Percentiles rank a stretch among this genome's conserved stretches.
Evolutionary conservation across 2,113 vertebrate genomes (phyloP).

Genomic region (Pachycephala philippinensis): DNA sequence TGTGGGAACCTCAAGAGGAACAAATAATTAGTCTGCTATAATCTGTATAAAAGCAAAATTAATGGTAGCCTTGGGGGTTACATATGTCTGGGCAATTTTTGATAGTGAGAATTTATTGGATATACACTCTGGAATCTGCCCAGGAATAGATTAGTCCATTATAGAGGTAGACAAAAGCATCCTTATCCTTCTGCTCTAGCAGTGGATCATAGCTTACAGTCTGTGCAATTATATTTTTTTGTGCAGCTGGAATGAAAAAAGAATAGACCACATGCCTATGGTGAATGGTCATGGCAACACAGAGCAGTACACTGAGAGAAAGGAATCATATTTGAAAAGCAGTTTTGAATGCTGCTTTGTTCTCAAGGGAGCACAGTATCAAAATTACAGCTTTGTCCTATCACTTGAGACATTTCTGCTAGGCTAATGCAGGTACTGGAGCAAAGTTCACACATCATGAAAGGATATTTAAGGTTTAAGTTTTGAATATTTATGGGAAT

Average conservation of each 20-base stretch:
- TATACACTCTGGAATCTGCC: not conserved
- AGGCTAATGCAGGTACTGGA: not conserved
- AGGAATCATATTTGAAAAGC: not conserved
- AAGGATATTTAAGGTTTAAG: not conserved
- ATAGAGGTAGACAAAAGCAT: not conserved
- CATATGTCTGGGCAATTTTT: not conserved
- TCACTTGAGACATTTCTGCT: not conserved
- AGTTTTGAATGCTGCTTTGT: not conserved
- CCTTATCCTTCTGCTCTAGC: not conserved
- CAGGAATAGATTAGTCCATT: conserved; percentile 15
- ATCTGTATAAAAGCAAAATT: conserved; percentile 16
- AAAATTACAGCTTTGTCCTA: not conserved
- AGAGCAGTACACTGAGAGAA: not conserved
- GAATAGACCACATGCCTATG: not conserved
- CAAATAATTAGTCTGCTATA: conserved; percentile 11
- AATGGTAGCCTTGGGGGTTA: not conserved
- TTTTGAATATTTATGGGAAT: not conserved
- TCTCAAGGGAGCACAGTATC: not conserved
- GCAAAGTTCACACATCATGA: not conserved
- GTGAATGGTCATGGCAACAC: not conserved
- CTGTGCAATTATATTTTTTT: not conserved
- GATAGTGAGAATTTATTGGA: not conserved
- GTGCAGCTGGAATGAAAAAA: not conserved
- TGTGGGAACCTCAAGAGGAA: not conserved
- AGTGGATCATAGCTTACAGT: fast-evolving